Percentiles rank a stretch among this genome's conserved stretches.
phyloP scores from a whole-genome alignment of 2,113 vertebrate genomes.

The Lipophrys pholis region DNA sequence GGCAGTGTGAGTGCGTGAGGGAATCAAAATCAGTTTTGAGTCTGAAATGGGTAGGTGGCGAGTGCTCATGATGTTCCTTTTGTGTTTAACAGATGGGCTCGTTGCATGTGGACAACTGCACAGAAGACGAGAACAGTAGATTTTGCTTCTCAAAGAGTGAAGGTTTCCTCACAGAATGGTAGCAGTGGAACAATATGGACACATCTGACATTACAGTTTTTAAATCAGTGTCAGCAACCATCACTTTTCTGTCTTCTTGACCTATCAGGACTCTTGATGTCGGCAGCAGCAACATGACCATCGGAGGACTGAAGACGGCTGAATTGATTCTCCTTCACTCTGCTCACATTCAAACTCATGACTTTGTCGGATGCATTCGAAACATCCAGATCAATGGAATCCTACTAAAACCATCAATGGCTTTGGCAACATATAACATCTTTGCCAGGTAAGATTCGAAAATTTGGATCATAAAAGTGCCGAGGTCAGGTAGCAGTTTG shows the following conservation, averaged over 20 bases:
- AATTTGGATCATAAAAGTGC: background rate
- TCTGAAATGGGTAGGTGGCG: background rate
- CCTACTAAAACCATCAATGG: constrained; percentile 65
- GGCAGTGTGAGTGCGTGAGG: constrained; percentile 76
- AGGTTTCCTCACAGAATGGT: constrained; percentile 76
- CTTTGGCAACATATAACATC: constrained; percentile 73
- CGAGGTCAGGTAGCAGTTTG: background rate
- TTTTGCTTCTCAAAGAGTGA: constrained; percentile 79
- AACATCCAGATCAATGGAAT: constrained; percentile 79
- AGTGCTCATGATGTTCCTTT: background rate
- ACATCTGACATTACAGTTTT: background rate
- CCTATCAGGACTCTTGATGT: constrained; percentile 80
- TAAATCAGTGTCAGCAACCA: background rate
- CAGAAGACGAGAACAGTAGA: constrained; percentile 58
- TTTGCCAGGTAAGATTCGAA: constrained; percentile 64
- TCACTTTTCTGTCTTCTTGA: constrained; percentile 1
- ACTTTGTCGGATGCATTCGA: constrained; percentile 84
- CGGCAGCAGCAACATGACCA: constrained; percentile 74
- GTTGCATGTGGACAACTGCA: constrained; percentile 82
- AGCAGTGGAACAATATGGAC: background rate
- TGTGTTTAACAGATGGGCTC: constrained; percentile 77
- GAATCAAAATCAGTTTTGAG: background rate
- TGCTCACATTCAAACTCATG: constrained; percentile 75
- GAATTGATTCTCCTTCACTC: constrained; percentile 71
- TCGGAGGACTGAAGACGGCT: constrained; percentile 78